These are phyloP conservation scores for Odocoileus hemionus DNA, from an alignment of 2,113 vertebrate genomes.

Conservation along the genomic window DNA sequence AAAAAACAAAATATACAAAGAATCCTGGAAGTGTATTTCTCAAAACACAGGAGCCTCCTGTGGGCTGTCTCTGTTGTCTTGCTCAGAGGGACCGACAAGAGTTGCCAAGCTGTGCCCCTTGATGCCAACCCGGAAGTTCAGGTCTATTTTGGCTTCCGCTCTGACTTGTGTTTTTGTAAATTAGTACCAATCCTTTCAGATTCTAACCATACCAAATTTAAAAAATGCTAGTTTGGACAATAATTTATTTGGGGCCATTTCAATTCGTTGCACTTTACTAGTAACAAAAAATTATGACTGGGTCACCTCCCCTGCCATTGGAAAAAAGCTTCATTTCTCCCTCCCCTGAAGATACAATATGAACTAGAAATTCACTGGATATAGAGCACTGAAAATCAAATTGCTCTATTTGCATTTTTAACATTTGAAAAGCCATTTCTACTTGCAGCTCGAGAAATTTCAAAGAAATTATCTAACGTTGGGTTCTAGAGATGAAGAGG, in stretches of 20 bases:
- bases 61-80: background rate
- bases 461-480: background rate
- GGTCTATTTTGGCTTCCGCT: background rate
- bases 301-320: background rate
- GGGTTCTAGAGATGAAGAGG: background rate
- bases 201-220: background rate
- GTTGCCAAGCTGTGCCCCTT: background rate
- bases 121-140: background rate
- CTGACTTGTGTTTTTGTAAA: background rate
- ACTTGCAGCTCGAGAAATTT: background rate
- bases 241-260: background rate
- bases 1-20: background rate
- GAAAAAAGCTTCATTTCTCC: background rate
- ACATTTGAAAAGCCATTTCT: background rate
- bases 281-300: conserved; percentile 1
- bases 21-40: background rate
- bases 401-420: background rate
- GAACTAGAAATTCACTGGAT: background rate
- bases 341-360: background rate
- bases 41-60: background rate
- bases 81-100: background rate
- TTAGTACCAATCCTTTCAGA: background rate
- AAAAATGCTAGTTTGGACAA: background rate
- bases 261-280: background rate
- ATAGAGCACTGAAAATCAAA: background rate